Percentiles rank a stretch among this genome's conserved stretches.
phyloP scores from a whole-genome alignment of 2,888 invertebrate species.

The Willowsia nigromaculata region DNA sequence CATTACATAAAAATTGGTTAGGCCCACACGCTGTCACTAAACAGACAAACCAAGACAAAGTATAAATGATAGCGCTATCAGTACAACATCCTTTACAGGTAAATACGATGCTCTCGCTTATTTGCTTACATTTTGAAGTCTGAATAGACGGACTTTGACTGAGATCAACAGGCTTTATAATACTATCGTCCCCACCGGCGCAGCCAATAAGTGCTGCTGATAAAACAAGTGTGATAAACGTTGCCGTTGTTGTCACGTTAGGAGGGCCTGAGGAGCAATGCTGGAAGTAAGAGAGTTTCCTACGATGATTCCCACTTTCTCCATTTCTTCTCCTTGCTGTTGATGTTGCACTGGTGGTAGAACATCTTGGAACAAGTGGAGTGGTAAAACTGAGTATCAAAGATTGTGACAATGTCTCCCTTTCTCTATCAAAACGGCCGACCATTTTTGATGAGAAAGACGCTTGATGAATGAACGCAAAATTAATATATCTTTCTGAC shows the following conservation, averaged over 20 bases:
- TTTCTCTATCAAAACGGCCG: not conserved
- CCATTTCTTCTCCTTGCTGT: not conserved
- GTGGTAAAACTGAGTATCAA: constrained; percentile 35
- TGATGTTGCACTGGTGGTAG: not conserved
- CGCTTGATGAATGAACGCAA: not conserved
- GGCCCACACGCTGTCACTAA: constrained; percentile 76
- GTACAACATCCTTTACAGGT: not conserved
- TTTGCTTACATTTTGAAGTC: constrained; percentile 29
- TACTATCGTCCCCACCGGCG: constrained; percentile 63
- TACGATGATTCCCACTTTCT: not conserved
- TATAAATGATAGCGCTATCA: not conserved
- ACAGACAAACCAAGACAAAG: not conserved
- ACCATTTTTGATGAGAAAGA: no score
- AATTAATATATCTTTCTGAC: not conserved
- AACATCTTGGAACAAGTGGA: not conserved
- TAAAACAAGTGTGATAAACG: constrained; percentile 31
- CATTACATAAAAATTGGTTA: constrained; percentile 83
- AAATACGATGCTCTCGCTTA: not conserved
- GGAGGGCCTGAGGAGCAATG: constrained; percentile 4
- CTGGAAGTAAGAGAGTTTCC: constrained; percentile 4
- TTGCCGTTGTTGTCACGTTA: not conserved
- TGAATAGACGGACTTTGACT: constrained; percentile 18
- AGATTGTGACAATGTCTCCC: constrained; percentile 29
- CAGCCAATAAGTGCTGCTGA: constrained; percentile 48
- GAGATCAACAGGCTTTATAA: constrained; percentile 61